Evolutionary conservation across 1,140 invertebrate species (phyloP), one percentile per base, ranked within the genome.

Genomic region (Tribolium castaneum): DNA sequence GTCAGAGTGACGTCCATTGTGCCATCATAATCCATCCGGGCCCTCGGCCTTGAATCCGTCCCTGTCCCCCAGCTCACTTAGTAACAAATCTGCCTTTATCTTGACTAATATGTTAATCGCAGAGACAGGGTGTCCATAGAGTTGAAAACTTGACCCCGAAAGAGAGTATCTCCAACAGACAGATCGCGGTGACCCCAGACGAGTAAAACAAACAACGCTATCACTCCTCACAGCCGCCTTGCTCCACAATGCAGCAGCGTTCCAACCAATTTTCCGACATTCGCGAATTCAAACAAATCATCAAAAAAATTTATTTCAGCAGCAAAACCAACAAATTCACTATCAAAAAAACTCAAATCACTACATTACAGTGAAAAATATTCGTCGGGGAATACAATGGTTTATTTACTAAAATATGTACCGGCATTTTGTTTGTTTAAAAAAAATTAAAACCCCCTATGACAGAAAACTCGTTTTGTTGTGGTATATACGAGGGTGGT

Each of bases 61-160:
- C 25, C 9, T 30, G 25, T 9, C 16, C 51, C 34, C 70, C 76
- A 59, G 39, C 7, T 45, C n/a, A 9, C 39, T 9, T 78, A 73
- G 76, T 78, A 78, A 78, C 76, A 78, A 78, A 54, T 77, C 39
- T 1, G 13, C 9, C 52, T 62, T 72, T 78, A 78, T 73, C 70
- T 59, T 66, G 52, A 78, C 30, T 39, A 73, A 74, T 78, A 52
- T 70, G 39, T 76, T 70, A 74, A 74, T 75, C 52, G 25, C 71
- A 34, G 76, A 78, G 71, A 78, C 78, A 79, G 74, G 78, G 73
- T 75, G 72, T 79, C 74, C 78, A 75, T 76, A 71, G 45, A 72
- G 56, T 71, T 74, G 70, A 78, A 78, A 72, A 74, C 59, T 74
- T 79, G 78, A 79, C 78, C 78, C 70, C 49, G 49, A 59, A 75